Evolutionary conservation across 2,797 vertebrate species (phyloP).

Genomic region (Takifugu ocellatus): DNA sequence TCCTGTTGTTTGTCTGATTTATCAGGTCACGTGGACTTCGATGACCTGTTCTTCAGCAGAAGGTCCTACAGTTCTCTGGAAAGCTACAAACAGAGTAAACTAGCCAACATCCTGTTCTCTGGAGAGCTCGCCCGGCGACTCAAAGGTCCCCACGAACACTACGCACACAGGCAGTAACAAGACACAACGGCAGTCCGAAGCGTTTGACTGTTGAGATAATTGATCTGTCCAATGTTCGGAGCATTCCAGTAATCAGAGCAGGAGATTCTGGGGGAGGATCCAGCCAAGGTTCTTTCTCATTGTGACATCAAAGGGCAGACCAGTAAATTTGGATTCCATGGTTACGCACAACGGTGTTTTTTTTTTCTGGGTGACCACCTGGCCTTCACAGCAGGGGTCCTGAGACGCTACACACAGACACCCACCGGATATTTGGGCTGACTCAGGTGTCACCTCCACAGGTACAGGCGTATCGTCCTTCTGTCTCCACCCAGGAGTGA

Average conservation of each 20-base stretch:
- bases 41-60: conserved; percentile 69
- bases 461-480: conserved; percentile 67
- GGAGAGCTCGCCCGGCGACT: conserved; percentile 61
- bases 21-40: conserved; percentile 69
- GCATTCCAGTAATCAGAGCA: no score
- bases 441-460: conserved; percentile 13
- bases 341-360: no score
- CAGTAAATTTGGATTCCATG: no score
- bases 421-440: background rate
- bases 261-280: no score
- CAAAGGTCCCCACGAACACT: conserved; percentile 48
- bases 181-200: background rate
- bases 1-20: background rate
- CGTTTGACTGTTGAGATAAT: no score
- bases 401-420: background rate
- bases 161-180: background rate
- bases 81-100: conserved; percentile 77
- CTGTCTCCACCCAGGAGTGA: conserved; percentile 75
- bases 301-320: no score
- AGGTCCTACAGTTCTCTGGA: conserved; percentile 63
- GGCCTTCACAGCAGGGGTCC: no score
- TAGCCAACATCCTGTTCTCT: conserved; percentile 76
- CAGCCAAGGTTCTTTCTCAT: no score
- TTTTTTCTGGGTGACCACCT: no score
- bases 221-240: no score